A percentile compares a stretch with the other conserved stretches of the same genome.
Conservation (phyloP, 2,888 invertebrate genomes). For the Odontothrips loti region DNA sequence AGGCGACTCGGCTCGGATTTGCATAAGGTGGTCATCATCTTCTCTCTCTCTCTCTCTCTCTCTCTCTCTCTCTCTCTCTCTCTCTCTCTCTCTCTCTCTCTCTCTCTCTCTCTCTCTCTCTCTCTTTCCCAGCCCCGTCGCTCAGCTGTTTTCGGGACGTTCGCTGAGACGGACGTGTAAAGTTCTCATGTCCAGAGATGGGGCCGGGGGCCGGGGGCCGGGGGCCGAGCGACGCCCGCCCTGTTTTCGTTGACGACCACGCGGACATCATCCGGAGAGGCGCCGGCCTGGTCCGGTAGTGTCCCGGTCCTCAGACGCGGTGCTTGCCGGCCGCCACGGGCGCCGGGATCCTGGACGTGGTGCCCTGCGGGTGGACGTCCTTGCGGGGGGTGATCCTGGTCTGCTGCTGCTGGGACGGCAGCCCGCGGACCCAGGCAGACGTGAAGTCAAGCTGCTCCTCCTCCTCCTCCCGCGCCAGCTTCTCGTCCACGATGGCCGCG, state of each 20-base stretch:
- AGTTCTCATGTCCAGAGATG: neutral
- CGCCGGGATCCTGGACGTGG: constrained; percentile 53
- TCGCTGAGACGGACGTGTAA: neutral
- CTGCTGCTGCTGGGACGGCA: constrained; percentile 7
- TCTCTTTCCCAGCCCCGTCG: no score
- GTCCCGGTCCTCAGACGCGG: neutral
- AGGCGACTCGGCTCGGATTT: neutral
- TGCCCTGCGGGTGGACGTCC: constrained; percentile 51
- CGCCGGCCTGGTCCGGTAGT: no score
- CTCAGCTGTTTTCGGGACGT: neutral
- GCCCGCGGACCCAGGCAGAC: constrained; percentile 3
- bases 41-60: neutral
- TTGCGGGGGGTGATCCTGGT: constrained; percentile 47
- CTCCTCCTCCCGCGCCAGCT: constrained; percentile 19
- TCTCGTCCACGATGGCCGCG: constrained; percentile 37
- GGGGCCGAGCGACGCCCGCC: neutral
- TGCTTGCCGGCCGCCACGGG: constrained; percentile 43
- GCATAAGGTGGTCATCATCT: neutral
- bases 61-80: neutral
- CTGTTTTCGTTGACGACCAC: neutral
- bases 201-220: no score
- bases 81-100: neutral
- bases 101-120: neutral
- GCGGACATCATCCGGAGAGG: neutral
- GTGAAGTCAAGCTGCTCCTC: constrained; percentile 17